phyloP scores from a whole-genome alignment of 2,797 vertebrate genomes.

The Typhlichthys subterraneus region DNA sequence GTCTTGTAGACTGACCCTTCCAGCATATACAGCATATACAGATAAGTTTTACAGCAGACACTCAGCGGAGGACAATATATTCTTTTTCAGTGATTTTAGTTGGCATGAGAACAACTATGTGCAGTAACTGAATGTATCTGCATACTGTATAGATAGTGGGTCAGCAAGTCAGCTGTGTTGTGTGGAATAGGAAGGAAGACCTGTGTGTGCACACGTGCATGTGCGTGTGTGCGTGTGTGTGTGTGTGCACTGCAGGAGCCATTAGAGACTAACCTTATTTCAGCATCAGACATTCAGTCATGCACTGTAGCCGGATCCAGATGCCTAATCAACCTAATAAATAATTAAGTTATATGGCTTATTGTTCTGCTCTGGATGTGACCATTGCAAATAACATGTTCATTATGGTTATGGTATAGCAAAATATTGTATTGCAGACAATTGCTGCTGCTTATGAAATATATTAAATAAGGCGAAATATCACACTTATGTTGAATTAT shows the following conservation, averaged over 20 bases:
- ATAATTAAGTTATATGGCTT: slow-evolving; percentile 20
- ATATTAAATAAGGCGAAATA: no score
- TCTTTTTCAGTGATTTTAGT: no score
- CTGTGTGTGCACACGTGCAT: not conserved
- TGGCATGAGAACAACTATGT: not conserved
- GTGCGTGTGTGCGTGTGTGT: not conserved
- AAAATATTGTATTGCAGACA: not conserved
- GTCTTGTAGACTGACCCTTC: slow-evolving; percentile 44
- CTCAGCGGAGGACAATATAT: not conserved
- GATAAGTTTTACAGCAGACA: not conserved
- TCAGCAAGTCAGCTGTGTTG: not conserved
- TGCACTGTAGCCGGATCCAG: slow-evolving; percentile 56
- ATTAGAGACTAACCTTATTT: slow-evolving; percentile 66
- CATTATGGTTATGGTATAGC: not conserved
- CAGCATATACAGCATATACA: not conserved
- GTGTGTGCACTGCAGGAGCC: slow-evolving; percentile 16
- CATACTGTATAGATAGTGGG: not conserved
- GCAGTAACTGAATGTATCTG: not conserved
- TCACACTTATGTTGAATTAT: not conserved
- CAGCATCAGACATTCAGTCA: slow-evolving; percentile 53
- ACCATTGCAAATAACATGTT: slow-evolving; percentile 1
- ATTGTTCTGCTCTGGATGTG: slow-evolving; percentile 5
- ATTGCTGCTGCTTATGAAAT: not conserved
- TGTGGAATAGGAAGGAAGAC: no score
- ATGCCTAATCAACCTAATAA: slow-evolving; percentile 38